phyloP scores from a whole-genome alignment of 2,797 vertebrate genomes.

The Crypturellus tataupa region DNA sequence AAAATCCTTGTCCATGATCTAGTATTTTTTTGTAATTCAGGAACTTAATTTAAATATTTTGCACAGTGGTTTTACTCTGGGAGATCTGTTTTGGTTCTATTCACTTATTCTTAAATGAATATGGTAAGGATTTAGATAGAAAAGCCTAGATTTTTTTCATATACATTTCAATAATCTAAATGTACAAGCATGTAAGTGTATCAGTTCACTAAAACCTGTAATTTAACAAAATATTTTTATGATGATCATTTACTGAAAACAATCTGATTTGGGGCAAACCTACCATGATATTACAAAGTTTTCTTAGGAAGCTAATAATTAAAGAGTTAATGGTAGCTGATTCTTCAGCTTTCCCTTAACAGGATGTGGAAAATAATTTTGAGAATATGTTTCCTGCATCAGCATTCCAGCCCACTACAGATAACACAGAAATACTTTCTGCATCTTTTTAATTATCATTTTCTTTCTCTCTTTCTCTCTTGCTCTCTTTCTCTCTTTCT shows the following conservation, averaged over 20 bases:
- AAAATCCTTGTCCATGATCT: neutral
- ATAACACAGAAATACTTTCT: neutral
- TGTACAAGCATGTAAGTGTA: neutral
- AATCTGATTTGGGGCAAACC: neutral
- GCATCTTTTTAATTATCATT: neutral
- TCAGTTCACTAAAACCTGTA: neutral
- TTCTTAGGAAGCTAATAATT: constrained; percentile 6
- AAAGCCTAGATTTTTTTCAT: neutral
- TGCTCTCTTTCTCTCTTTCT: no score
- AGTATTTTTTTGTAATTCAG: neutral
- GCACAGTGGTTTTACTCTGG: neutral
- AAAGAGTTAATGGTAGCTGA: constrained; percentile 20
- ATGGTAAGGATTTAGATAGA: neutral
- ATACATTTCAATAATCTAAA: neutral
- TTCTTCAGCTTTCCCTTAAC: constrained; percentile 8
- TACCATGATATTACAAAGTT: neutral
- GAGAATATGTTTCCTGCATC: neutral
- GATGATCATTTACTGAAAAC: neutral
- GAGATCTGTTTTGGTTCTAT: neutral
- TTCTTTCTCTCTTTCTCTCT: no score
- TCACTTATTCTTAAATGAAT: neutral
- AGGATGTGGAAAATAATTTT: neutral
- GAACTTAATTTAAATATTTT: neutral
- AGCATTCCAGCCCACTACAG: neutral
- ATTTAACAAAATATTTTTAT: neutral